These are phyloP conservation scores for Neuroterus valhalla DNA, from an alignment of 1,140 invertebrate genomes.

Conservation along the genomic window DNA sequence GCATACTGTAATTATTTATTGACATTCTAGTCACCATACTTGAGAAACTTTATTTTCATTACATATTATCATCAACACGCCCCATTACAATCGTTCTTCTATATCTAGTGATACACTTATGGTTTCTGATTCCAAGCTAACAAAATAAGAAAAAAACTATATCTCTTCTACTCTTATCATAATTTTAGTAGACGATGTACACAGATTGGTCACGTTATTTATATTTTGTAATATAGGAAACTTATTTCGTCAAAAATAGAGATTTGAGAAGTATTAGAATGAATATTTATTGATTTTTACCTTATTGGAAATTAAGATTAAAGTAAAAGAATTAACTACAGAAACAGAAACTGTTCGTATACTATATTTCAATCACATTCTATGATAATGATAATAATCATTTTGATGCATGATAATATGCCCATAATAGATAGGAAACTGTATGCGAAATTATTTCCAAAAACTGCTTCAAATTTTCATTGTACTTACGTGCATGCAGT, in stretches of 20 bases:
- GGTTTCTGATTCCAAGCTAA: background rate
- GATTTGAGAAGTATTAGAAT: background rate
- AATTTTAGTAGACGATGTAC: background rate
- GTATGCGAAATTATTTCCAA: too few relatives aligned
- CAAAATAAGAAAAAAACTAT: background rate
- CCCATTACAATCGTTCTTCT: background rate
- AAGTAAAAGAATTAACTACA: too few relatives aligned
- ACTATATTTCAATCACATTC: too few relatives aligned
- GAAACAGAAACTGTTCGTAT: too few relatives aligned
- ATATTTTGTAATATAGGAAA: conserved; percentile 4
- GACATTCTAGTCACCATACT: background rate
- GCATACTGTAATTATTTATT: too few relatives aligned
- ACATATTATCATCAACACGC: background rate
- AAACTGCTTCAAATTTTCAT: too few relatives aligned
- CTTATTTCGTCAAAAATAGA: background rate
- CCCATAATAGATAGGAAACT: too few relatives aligned
- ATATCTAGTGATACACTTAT: background rate
- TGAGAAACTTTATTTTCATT: background rate
- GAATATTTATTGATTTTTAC: background rate
- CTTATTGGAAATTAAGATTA: background rate
- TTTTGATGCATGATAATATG: too few relatives aligned
- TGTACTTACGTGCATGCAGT: too few relatives aligned
- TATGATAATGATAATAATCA: too few relatives aligned
- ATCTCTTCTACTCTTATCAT: background rate
- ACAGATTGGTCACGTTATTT: background rate